Percentiles rank a stretch among this genome's conserved stretches.
These are phyloP conservation scores for Zaprionus taronus DNA, from an alignment of 1,140 invertebrate species.

Conservation along the genomic window DNA sequence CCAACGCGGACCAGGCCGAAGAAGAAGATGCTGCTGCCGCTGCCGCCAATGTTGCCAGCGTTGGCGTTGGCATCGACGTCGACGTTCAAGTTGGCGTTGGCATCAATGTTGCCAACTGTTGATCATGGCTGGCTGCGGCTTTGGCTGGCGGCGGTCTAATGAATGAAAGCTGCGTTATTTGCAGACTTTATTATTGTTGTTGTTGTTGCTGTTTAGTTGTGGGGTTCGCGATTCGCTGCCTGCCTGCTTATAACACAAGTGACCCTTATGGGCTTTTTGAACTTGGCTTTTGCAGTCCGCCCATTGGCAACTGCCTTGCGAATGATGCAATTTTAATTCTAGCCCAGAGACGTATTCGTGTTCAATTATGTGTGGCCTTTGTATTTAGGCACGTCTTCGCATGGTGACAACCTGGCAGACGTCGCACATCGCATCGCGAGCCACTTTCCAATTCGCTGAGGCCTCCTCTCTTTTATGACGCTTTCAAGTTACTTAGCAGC, in stretches of 20 bases:
- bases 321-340: slow-evolving; percentile 71
- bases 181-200: slow-evolving; percentile 34
- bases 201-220: slow-evolving; percentile 16
- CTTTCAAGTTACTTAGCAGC: slow-evolving; percentile 59
- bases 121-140: slow-evolving; percentile 39
- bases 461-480: slow-evolving; percentile 45
- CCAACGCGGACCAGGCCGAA: slow-evolving; percentile 57
- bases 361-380: slow-evolving; percentile 52
- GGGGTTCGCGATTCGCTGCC: neutral
- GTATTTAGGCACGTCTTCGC: slow-evolving; percentile 37
- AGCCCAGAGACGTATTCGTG: slow-evolving; percentile 25
- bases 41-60: slow-evolving; percentile 32
- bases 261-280: slow-evolving; percentile 65
- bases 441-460: slow-evolving; percentile 48
- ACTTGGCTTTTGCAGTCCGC: slow-evolving; percentile 58
- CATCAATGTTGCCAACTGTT: slow-evolving; percentile 62
- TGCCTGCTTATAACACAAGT: slow-evolving; percentile 32
- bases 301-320: slow-evolving; percentile 25
- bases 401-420: slow-evolving; percentile 51
- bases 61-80: neutral
- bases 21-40: slow-evolving; percentile 59
- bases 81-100: slow-evolving; percentile 19
- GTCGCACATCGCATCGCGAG: slow-evolving; percentile 11
- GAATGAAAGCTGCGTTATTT: slow-evolving; percentile 66
- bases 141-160: slow-evolving; percentile 48